Evolutionary conservation across 2,888 invertebrate species (phyloP), one percentile per base, ranked within the genome.

Genomic region (Napeogenes inachia): DNA sequence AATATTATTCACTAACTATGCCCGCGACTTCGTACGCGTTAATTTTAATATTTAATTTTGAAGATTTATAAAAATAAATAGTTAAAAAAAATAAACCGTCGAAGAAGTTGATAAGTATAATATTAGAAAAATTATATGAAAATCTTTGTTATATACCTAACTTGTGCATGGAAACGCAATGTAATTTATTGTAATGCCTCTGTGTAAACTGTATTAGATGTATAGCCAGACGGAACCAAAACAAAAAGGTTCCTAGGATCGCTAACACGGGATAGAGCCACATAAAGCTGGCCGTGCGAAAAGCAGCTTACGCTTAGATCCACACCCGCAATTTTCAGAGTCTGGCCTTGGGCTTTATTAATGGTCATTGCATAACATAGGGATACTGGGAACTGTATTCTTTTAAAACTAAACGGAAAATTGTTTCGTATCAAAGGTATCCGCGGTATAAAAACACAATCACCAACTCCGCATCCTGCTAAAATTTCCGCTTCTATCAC

Each of bases 401-500:
- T 56, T 55, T 67, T 68, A 45, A 68, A 68, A 13, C 54, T 50
- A 30, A 67, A 66, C 21, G 60, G 64, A 54, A 64, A 65, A 61
- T 67, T 64, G 46, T 64, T 68, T 13, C 64, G 67, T 12, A 66
- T 67, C 3, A 69, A 13, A 2, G 68, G 64, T 5, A 68, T 69
- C 6, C 67, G 59, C 12, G 68, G 69, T 33, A 67, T 67, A 46
- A 68, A 68, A 12, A 68, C 60, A 12, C 6, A 38, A 33, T 69
- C 70, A 4, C 70, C 68, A 8, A 55, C 61, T 13, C 63, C 63
- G 42, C 64, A 67, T 1, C 67, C 70, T 33, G 69, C 69, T 57
- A 70, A 57, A 61, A 70, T 70, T 56, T 64, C 45, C 2, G 68
- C 69, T 57, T 71, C 62, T 12, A 68, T 67, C 38, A 70, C 10